Evolutionary conservation across 2,888 invertebrate species (phyloP), one percentile per base, ranked within the genome.

Genomic region (Allophyes oxyacanthae): DNA sequence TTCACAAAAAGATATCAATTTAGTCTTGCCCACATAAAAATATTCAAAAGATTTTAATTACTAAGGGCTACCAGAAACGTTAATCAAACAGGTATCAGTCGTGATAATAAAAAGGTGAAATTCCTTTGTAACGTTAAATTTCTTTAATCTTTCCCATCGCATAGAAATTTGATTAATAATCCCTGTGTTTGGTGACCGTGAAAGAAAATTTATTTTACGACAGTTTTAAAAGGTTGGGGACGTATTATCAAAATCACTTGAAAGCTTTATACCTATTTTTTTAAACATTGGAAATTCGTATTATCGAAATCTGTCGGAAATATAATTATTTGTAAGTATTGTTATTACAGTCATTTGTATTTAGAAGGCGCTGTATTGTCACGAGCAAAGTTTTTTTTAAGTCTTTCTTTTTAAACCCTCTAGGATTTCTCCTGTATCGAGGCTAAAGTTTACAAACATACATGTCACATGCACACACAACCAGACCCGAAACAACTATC

Each of bases 151-250:
- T 36, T 41, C 33, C 55, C 48, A 69, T 65, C 62, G 60, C 56
- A 65, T 64, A 62, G 72, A 74, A 73, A 74, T 74, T 74, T 74
- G 75, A 74, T 76, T 76, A 77, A 77, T 77, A 72, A 74, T 68
- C 55, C 42, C 41, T 2, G 37, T 76, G 74, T 64, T 74, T 65
- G 60, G 59, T 70, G 70, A 67, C 73, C 64, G 67, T 73, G 57
- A 64, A 64, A 33, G 58, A 37, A 55, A 63, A 44, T 64, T 71
- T 50, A 55, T 66, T 58, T 65, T 53, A 58, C 20, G 48, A 38
- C 40, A 68, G 38, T 49, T 71, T 73, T 60, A 38, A 62, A 38
- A 30, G 30, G 40, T n/a, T 30, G n/a, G 5, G 14, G 36, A 42
- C 15, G 13, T 66, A 52, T 52, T 55, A 36, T 45, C 20, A 9